Base-by-base conservation (phyloP, 2,888 invertebrate genomes). In the Erebia ligea region DNA sequence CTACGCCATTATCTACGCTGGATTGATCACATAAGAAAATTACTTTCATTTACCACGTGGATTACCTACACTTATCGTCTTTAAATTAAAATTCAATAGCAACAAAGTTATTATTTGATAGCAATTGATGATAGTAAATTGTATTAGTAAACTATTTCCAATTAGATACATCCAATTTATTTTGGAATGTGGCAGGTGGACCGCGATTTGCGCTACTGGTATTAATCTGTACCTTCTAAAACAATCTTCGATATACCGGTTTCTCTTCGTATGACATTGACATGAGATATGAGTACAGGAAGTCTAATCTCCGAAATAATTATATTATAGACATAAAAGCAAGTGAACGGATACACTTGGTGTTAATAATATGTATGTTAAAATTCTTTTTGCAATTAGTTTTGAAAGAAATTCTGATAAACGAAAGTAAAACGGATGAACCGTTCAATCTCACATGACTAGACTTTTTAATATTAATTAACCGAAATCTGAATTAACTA, bases 1-100 rank as follows among this genome's bases (percentile, higher is more conserved):
- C 82, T 81, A 81, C 82, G 62, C 83, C 81, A 88, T 88, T 90
- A 90, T 87, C 86, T 81, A 78, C 77, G 82, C 76, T 82, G 82
- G 81, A 85, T 86, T 84, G 84, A 83, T 80, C 75, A 82, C 45
- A 21, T 67, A 71, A 82, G 77, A 80, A 83, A 21, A 48, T 5
- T 81, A 87, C 87, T 90, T 89, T 87, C 88, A 78, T 81, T 85
- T 82, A 65, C 65, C 68, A 71, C 48, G 61, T 71, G 69, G 64
- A 67, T 61, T 58, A 63, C n/a, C n/a, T n/a, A n/a, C 63, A 25
- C 59, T 67, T 61, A 66, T 45, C 48, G 52, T 10, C 13, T 68
- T 57, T 64, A 48, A 69, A 57, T 59, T 67, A 62, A 59, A 66
- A 61, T 61, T 66, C 25, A 70, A 69, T 64, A 64, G 48, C 68